Base-by-base conservation (phyloP, 2,113 vertebrate species). In the Aythya baeri region DNA sequence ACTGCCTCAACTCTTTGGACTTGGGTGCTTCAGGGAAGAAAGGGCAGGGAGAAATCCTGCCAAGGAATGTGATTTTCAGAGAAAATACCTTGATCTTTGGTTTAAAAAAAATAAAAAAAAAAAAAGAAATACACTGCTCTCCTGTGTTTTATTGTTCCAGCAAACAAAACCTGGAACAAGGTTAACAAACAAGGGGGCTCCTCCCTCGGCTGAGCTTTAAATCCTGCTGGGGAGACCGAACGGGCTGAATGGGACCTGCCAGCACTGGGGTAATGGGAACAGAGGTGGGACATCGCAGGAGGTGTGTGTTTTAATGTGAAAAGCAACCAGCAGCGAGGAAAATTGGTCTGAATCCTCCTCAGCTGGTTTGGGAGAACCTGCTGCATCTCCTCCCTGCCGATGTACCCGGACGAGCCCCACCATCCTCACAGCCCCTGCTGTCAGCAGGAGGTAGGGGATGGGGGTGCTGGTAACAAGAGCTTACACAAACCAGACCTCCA, bases 121-220 rank as follows among this genome's bases (percentile, higher is more conserved):
- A 61, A 86, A 70, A 86, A 66, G 88, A 96, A 94, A 83, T 15
- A 78, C 1, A 55, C 29, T 79, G n/a, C 34, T 66, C 83, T 91
- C 86, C 80, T 4, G 13, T 38, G 38, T 66, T 89, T 89, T 76
- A 96, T 94, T 96, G 93, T 95, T 96, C 86, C 90, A 79, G 80
- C 88, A 92, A 89, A 94, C 95, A 96, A 96, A 96, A 96, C 92
- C 93, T 96, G 94, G 96, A 95, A 95, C 83, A 87, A 83, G 71
- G 63, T 59, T 82, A 92, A 87, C 81, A 96, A 96, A 94, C 54
- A 83, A 84, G 54, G 4, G 18, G 67, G 49, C 62, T 88, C 70
- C 70, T 95, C 88, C 92, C 92, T 92, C 54, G 20, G 50, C 62
- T 87, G 73, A 78, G 32, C 41, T 91, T 71, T 36, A 86, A 86